Conservation (phyloP, 2,113 vertebrate genomes). For the Salvelinus fontinalis region DNA sequence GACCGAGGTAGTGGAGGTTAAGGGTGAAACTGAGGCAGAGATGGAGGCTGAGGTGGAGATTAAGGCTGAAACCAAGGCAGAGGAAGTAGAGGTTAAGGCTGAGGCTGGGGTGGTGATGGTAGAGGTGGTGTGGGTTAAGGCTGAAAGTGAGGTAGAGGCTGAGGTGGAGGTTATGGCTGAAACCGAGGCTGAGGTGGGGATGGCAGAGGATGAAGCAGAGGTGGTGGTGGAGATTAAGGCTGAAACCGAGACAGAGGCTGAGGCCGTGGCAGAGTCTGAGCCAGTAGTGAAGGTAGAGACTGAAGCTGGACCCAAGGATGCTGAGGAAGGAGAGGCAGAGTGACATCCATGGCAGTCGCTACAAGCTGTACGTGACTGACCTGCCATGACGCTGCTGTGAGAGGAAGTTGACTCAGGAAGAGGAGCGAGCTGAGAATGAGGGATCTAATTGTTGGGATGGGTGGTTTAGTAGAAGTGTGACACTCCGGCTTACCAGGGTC, state of each 20-base stretch:
- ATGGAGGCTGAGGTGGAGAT: not conserved
- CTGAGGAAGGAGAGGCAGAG: not conserved
- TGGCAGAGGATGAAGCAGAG: not conserved
- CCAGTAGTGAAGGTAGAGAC: not conserved
- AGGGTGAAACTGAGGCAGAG: not conserved
- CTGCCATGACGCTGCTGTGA: not conserved
- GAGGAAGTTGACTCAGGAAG: conserved; percentile 9
- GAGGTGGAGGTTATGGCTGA: no score
- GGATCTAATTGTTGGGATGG: conserved; percentile 4
- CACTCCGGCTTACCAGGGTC: conserved; percentile 14
- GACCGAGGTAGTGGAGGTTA: not conserved
- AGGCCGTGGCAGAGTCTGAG: not conserved
- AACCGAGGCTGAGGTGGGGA: no score
- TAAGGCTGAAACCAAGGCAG: not conserved
- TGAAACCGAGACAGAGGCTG: not conserved
- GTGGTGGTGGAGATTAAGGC: not conserved
- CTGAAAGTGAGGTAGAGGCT: not conserved
- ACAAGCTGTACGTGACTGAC: not conserved
- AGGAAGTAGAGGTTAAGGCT: not conserved
- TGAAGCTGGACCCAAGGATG: not conserved
- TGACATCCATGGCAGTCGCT: conserved; percentile 19
- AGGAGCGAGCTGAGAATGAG: not conserved
- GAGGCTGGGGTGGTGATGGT: no score
- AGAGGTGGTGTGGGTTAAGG: no score
- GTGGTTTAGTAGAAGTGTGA: not conserved